Base-by-base conservation (phyloP, 2,888 invertebrate genomes). In the Ophion costatus region DNA sequence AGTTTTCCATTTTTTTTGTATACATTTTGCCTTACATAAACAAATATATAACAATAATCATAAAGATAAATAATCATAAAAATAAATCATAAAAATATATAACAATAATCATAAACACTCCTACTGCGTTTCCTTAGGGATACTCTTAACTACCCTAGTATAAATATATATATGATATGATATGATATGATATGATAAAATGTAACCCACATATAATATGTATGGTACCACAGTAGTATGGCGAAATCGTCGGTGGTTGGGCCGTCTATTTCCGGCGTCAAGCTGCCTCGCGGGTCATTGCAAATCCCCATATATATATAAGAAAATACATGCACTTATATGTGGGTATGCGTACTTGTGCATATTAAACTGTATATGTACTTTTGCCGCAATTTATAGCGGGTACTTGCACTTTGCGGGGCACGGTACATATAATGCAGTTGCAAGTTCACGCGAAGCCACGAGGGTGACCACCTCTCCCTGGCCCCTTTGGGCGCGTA, bases 351-450 rank as follows among this genome's bases (percentile, higher is more conserved):
- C 7, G 29, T 66, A 5, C n/a, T 38, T 38, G 33, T 10, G n/a
- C 29, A 11, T 29, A 56, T 29, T 29, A 45, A 45, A 45, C 14
- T 10, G 73, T 24, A 11, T 42, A 33, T 38, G 69, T 29, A 56
- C 10, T 42, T 22, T 45, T 57, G 59, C 42, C 20, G 57, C 45
- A 42, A 56, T 64, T 45, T 67, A 71, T 82, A 45, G 71, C 29
- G 22, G 29, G 45, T 73, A 82, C 51, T 82, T 71, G 82, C 82
- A 82, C 82, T 82, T 82, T 78, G 77, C 71, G 57, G 64, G 64
- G 57, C 70, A 59, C 33, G 64, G 33, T 66, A 45, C 42, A 59
- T 71, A 71, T 29, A 24, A 61, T 69, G 64, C 81, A 59, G 76
- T 82, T 63, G 76, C 82, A 71, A 77, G 76, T 82, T 77, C 70